Percentiles rank a stretch among this genome's conserved stretches.
Evolutionary conservation across 2,113 vertebrate species (phyloP).

Genomic region (Brevimyrus niger): DNA sequence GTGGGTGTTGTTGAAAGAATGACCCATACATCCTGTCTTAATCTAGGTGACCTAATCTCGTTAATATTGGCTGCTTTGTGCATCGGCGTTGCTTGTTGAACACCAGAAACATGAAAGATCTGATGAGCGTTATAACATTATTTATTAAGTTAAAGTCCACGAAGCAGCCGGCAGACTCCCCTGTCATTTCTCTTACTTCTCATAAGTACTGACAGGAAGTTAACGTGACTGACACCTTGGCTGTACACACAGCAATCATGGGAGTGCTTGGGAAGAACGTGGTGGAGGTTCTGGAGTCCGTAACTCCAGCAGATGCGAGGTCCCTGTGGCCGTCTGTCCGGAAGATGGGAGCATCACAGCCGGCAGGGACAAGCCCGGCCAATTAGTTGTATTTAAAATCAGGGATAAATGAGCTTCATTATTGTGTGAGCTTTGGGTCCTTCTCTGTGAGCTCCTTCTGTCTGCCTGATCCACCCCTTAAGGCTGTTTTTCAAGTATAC

Average conservation of each 20-base stretch:
- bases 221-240: neutral
- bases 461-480: too few relatives aligned
- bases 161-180: neutral
- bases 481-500: too few relatives aligned
- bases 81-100: neutral
- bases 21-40: neutral
- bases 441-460: too few relatives aligned
- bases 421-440: too few relatives aligned
- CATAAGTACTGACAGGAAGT: neutral
- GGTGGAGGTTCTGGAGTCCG: neutral
- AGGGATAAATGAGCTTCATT: neutral
- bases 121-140: neutral
- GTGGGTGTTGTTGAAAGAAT: neutral
- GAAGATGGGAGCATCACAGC: neutral
- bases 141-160: neutral
- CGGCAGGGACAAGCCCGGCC: neutral
- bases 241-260: neutral
- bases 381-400: neutral
- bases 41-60: neutral
- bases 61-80: neutral
- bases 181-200: neutral
- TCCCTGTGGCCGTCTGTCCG: neutral
- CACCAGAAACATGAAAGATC: neutral
- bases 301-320: neutral
- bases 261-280: neutral